A percentile compares a stretch with the other conserved stretches of the same genome.
phyloP scores from a whole-genome alignment of 2,113 vertebrate genomes.

The Trinectes maculatus region DNA sequence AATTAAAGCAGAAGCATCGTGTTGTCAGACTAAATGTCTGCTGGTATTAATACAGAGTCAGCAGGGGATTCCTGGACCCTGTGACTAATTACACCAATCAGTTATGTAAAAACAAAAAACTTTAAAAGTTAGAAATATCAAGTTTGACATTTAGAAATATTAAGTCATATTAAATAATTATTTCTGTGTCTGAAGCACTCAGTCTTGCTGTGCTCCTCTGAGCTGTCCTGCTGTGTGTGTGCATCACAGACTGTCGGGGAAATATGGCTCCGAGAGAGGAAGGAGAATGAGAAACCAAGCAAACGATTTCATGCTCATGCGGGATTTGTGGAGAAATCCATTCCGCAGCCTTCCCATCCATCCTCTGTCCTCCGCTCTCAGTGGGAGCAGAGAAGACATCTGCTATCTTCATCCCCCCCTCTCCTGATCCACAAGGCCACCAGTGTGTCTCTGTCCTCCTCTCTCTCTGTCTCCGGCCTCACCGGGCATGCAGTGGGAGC shows the following conservation, averaged over 20 bases:
- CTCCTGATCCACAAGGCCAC: slow-evolving; percentile 35
- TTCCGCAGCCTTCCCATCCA: slow-evolving; percentile 27
- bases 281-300: slow-evolving; percentile 9
- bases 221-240: slow-evolving; percentile 36
- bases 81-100: slow-evolving; percentile 17
- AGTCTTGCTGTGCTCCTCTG: neutral
- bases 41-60: slow-evolving; percentile 22
- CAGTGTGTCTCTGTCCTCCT: slow-evolving; percentile 15
- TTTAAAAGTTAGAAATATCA: slow-evolving; percentile 19
- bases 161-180: neutral
- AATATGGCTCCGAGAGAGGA: slow-evolving; percentile 23
- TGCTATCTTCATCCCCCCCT: slow-evolving; percentile 56
- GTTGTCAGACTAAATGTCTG: slow-evolving; percentile 12
- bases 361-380: slow-evolving; percentile 33
- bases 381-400: slow-evolving; percentile 45
- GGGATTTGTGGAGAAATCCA: slow-evolving; percentile 41
- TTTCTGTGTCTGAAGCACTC: too few relatives aligned
- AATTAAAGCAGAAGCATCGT: slow-evolving; percentile 21
- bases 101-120: slow-evolving; percentile 40
- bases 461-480: slow-evolving; percentile 21
- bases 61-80: slow-evolving; percentile 13
- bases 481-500: slow-evolving; percentile 43
- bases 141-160: slow-evolving; percentile 3
- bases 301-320: slow-evolving; percentile 21
- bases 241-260: slow-evolving; percentile 23